phyloP scores from a whole-genome alignment of 2,113 vertebrate genomes.

The Nymphicus hollandicus region DNA sequence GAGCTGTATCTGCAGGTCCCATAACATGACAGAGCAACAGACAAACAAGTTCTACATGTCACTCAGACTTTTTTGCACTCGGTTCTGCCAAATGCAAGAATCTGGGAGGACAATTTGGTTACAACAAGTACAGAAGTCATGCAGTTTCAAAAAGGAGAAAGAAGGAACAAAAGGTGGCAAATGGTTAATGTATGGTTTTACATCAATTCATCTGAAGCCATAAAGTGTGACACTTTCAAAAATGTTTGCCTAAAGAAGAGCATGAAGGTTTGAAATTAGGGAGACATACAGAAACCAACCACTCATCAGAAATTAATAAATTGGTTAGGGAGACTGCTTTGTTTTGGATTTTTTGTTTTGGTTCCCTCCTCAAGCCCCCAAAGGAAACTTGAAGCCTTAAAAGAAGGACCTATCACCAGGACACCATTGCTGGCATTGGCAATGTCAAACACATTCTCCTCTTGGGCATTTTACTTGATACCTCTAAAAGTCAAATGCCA shows the following conservation, averaged over 20 bases:
- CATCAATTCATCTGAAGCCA: background rate
- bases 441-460: background rate
- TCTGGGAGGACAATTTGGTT: background rate
- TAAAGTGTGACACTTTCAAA: fast-evolving
- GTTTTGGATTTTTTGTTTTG: background rate
- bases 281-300: background rate
- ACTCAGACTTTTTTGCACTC: background rate
- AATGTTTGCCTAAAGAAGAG: background rate
- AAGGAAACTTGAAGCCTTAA: background rate
- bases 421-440: background rate
- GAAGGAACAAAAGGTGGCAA: background rate
- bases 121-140: background rate
- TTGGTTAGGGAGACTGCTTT: background rate
- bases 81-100: background rate
- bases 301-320: background rate
- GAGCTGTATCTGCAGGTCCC: background rate
- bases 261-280: background rate
- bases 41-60: background rate
- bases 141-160: background rate
- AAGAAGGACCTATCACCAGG: background rate
- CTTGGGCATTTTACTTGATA: background rate
- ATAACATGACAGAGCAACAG: background rate
- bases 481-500: background rate
- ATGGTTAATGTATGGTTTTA: background rate
- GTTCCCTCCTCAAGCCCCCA: background rate